phyloP scores from a whole-genome alignment of 2,888 invertebrate genomes.

The Oegoconia quadripuncta region DNA sequence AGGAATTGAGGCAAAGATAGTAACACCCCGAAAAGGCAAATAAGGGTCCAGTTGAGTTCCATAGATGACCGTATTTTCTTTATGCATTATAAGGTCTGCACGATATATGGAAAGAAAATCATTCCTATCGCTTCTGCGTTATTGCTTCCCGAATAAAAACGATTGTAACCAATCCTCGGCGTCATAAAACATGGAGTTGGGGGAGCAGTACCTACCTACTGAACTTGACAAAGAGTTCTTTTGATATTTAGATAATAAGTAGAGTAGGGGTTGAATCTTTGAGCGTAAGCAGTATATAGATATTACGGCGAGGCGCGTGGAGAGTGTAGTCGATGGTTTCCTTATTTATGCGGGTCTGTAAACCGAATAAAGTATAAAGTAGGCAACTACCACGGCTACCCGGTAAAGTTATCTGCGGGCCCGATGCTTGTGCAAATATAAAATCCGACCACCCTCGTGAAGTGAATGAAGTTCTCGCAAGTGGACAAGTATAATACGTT shows the following conservation, averaged over 20 bases:
- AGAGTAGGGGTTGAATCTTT: slow-evolving; percentile 31
- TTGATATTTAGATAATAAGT: slow-evolving; percentile 42
- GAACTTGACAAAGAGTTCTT: slow-evolving; percentile 43
- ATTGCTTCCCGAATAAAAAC: slow-evolving; percentile 57
- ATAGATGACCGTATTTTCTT: slow-evolving; percentile 68
- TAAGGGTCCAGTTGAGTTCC: slow-evolving; percentile 66
- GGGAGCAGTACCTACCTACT: slow-evolving; percentile 24
- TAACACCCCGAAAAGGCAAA: slow-evolving; percentile 72
- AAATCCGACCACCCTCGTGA: slow-evolving; percentile 40
- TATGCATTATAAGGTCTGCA: slow-evolving; percentile 63
- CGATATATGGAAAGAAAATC: slow-evolving; percentile 53
- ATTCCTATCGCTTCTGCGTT: slow-evolving; percentile 42
- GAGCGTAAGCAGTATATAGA: too few relatives aligned
- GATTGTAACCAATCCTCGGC: slow-evolving; percentile 55
- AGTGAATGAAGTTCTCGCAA: slow-evolving; percentile 44
- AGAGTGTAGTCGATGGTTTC: slow-evolving; percentile 40
- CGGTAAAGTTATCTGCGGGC: slow-evolving; percentile 67
- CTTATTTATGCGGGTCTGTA: slow-evolving; percentile 71
- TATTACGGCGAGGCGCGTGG: slow-evolving; percentile 43
- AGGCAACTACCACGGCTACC: slow-evolving; percentile 47
- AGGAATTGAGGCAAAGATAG: slow-evolving; percentile 70
- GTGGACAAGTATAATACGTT: slow-evolving; percentile 32
- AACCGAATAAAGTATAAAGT: slow-evolving; percentile 64
- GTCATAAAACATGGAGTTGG: slow-evolving; percentile 51
- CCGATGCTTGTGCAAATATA: slow-evolving; percentile 58